Conservation (phyloP, 53 echinoderm and acorn worm species). For the Luidia sarsii region DNA sequence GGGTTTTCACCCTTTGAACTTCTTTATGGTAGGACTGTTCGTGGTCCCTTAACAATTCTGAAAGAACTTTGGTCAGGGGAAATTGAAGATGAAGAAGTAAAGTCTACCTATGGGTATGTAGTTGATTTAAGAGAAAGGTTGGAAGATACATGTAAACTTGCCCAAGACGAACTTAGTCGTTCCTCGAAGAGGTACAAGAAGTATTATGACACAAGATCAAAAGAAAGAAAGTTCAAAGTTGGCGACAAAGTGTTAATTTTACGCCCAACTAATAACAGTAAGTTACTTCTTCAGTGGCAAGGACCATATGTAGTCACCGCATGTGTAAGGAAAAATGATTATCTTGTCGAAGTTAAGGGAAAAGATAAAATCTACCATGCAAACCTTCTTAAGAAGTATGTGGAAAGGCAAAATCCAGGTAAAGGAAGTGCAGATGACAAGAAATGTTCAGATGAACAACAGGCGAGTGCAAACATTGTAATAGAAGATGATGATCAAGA, state of each 20-base stretch:
- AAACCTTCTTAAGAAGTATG: slow-evolving; percentile 46
- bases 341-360: not conserved
- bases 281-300: slow-evolving; percentile 44
- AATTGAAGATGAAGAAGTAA: slow-evolving; percentile 38
- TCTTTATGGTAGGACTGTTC: slow-evolving; percentile 59
- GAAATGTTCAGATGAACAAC: not conserved
- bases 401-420: not conserved
- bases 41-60: slow-evolving; percentile 58
- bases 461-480: not conserved
- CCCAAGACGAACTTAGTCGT: slow-evolving; percentile 53
- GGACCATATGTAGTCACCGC: slow-evolving; percentile 30
- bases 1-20: too few species aligned
- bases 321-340: slow-evolving; percentile 22
- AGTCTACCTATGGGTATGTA: slow-evolving; percentile 62
- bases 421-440: not conserved
- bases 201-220: too few species aligned
- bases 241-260: slow-evolving; percentile 43
- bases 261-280: slow-evolving; percentile 37
- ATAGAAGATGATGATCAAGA: slow-evolving; percentile 5
- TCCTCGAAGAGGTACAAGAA: slow-evolving; percentile 35
- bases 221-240: slow-evolving; percentile 18
- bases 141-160: slow-evolving; percentile 48
- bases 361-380: slow-evolving; percentile 33
- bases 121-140: slow-evolving; percentile 62
- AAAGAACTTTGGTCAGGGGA: slow-evolving; percentile 65